phyloP scores from a whole-genome alignment of 2,797 vertebrate species.

The Sphenopsis melanotis region DNA sequence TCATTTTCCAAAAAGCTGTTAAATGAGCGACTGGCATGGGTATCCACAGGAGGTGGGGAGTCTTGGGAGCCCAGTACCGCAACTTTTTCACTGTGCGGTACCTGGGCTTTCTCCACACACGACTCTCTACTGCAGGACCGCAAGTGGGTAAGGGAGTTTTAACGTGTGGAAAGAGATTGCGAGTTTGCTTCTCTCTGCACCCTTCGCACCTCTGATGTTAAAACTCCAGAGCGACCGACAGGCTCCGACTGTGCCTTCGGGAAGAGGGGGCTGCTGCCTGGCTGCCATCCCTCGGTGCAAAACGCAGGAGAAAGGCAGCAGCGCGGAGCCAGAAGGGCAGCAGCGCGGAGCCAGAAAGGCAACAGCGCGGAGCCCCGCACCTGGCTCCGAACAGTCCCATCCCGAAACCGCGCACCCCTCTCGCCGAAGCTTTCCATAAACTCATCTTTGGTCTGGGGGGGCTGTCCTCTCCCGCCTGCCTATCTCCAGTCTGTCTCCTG shows the following conservation, averaged over 20 bases:
- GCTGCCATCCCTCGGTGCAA: not conserved
- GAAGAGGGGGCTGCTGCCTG: not conserved
- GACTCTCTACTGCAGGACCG: rapidly evolving
- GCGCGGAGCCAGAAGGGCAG: not conserved
- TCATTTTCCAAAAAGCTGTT: rapidly evolving
- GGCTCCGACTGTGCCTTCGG: rapidly evolving
- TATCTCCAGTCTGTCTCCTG: not conserved
- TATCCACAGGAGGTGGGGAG: not conserved
- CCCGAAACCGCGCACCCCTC: not conserved
- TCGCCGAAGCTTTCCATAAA: not conserved
- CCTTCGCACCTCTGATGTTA: not conserved
- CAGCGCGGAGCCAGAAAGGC: not conserved
- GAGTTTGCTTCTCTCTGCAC: not conserved
- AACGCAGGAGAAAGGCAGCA: not conserved
- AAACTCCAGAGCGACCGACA: not conserved
- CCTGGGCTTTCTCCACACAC: not conserved
- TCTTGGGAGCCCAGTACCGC: not conserved
- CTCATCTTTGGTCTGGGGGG: not conserved
- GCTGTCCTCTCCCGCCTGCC: not conserved
- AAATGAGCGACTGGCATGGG: rapidly evolving
- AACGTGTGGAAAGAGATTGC: too few relatives aligned
- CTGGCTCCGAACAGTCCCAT: not conserved
- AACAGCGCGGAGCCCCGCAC: not conserved
- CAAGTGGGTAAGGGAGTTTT: not conserved
- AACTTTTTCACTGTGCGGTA: not conserved